These are phyloP conservation scores for Lophius piscatorius DNA, from an alignment of 2,113 vertebrate species.

Conservation along the genomic window DNA sequence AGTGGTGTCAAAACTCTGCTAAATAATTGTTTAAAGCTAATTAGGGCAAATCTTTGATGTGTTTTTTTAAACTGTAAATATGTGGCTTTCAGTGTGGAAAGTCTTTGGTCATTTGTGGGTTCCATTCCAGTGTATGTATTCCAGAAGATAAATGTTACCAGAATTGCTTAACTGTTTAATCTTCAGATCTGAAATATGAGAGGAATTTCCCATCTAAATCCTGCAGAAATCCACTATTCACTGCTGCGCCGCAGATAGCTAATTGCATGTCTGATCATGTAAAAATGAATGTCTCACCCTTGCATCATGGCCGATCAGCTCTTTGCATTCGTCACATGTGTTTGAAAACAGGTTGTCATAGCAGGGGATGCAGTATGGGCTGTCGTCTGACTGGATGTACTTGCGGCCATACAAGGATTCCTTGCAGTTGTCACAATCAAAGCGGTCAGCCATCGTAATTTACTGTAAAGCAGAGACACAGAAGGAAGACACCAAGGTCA, in stretches of 20 bases:
- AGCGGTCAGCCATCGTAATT: slow-evolving; percentile 90
- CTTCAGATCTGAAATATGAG: no score
- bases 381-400: slow-evolving; percentile 94
- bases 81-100: slow-evolving; percentile 23
- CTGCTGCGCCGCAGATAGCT: slow-evolving; percentile 15
- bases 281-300: slow-evolving; percentile 82
- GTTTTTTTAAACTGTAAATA: slow-evolving; percentile 13
- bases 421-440: slow-evolving; percentile 95
- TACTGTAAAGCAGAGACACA: slow-evolving; percentile 44
- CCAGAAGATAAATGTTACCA: not conserved
- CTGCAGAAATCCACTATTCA: not conserved
- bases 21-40: slow-evolving; percentile 30
- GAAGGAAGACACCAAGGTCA: not conserved
- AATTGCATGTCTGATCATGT: slow-evolving; percentile 37
- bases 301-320: slow-evolving; percentile 95
- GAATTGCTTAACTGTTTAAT: not conserved
- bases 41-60: slow-evolving; percentile 2
- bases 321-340: slow-evolving; percentile 97
- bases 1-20: slow-evolving; percentile 18
- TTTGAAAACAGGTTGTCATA: slow-evolving; percentile 96
- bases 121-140: no score
- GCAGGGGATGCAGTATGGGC: slow-evolving; percentile 96
- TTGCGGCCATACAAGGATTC: slow-evolving; percentile 97
- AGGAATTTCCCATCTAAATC: no score
- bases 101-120: no score